Conservation (phyloP, 2,113 vertebrate species). For the Mormoops blainvillei region DNA sequence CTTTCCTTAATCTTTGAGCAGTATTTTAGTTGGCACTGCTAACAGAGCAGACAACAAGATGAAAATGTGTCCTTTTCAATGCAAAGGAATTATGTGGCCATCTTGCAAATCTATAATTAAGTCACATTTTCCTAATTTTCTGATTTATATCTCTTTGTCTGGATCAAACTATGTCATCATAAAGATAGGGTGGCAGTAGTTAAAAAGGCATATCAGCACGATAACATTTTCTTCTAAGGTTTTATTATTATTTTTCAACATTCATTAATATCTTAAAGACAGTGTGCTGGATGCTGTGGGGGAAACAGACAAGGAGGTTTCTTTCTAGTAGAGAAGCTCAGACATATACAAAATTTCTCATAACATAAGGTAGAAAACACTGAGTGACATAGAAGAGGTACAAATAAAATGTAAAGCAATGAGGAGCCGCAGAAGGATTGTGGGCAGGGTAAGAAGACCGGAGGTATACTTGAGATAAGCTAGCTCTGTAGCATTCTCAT, state of each 20-base stretch:
- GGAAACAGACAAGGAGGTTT: neutral
- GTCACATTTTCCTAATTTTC: constrained; percentile 40
- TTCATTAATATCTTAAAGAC: constrained; percentile 1
- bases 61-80: constrained; percentile 36
- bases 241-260: constrained; percentile 4
- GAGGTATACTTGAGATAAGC: neutral
- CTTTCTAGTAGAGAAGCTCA: neutral
- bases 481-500: neutral
- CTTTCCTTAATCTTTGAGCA: constrained; percentile 23
- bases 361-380: neutral
- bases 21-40: constrained; percentile 7
- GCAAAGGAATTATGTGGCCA: constrained; percentile 22
- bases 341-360: neutral
- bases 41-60: neutral
- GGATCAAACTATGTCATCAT: constrained; percentile 24
- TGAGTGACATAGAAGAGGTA: neutral
- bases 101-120: constrained; percentile 52
- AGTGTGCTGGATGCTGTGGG: neutral
- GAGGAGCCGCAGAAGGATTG: neutral
- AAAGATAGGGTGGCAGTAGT: neutral
- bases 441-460: neutral
- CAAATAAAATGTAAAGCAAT: neutral
- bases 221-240: neutral
- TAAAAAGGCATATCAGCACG: constrained; percentile 34
- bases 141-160: constrained; percentile 41